Percentiles rank a stretch among this genome's conserved stretches.
These are phyloP conservation scores for Noctuana brunneofusca DNA, from an alignment of 2,888 invertebrate genomes.

Conservation along the genomic window DNA sequence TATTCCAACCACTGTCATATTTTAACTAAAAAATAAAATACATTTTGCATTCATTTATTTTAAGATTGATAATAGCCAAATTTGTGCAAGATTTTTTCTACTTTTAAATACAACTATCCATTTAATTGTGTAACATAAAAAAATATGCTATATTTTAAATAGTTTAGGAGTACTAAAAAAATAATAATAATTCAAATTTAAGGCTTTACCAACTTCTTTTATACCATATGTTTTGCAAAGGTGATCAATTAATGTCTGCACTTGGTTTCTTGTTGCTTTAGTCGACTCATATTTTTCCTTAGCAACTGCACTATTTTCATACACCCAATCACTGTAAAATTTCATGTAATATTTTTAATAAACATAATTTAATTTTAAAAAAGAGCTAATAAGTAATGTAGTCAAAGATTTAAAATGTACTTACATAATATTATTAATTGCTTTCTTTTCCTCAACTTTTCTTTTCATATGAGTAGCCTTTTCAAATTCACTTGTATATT, in stretches of 20 bases:
- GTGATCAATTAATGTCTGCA: slow-evolving; percentile 84
- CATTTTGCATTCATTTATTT: no score
- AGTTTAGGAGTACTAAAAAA: slow-evolving; percentile 12
- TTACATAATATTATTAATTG: slow-evolving; percentile 66
- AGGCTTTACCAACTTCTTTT: slow-evolving; percentile 76
- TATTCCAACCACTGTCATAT: slow-evolving; percentile 95
- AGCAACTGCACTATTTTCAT: slow-evolving; percentile 86
- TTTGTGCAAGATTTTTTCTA: no score
- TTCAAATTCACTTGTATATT: slow-evolving; percentile 66
- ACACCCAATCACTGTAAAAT: slow-evolving; percentile 86
- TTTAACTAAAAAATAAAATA: slow-evolving; percentile 63
- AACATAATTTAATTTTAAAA: background rate
- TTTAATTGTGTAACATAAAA: no score
- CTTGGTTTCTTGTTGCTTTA: slow-evolving; percentile 88
- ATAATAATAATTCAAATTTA: slow-evolving; percentile 21
- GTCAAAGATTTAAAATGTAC: slow-evolving; percentile 36
- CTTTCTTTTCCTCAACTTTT: slow-evolving; percentile 67
- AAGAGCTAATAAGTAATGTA: background rate
- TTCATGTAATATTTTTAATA: background rate
- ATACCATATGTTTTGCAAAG: slow-evolving; percentile 82
- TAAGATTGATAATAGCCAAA: no score
- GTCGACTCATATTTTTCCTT: slow-evolving; percentile 85
- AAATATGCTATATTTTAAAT: background rate
- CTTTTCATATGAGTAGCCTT: slow-evolving; percentile 61
- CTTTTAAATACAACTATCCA: background rate